These are phyloP conservation scores for Patagioenas fasciata DNA, from an alignment of 2,113 vertebrate species.

Conservation along the genomic window DNA sequence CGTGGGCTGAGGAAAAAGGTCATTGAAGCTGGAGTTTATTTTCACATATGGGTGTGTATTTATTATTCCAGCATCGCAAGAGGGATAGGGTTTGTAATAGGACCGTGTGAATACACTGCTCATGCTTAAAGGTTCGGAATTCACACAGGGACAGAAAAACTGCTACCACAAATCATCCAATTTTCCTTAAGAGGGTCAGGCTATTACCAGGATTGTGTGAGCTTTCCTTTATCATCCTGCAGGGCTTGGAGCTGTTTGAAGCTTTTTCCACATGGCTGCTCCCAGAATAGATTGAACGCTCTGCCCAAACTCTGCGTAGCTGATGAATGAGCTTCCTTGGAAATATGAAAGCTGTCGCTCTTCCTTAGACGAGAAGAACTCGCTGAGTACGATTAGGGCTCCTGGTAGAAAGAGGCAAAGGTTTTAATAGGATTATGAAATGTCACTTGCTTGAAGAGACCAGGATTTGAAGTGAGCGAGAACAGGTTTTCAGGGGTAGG, in stretches of 20 bases:
- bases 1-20: constrained; percentile 29
- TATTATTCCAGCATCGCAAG: not conserved
- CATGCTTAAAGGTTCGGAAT: constrained; percentile 37
- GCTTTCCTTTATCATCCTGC: constrained; percentile 64
- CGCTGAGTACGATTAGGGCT: constrained; percentile 10
- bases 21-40: constrained; percentile 20
- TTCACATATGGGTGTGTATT: not conserved
- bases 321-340: constrained; percentile 60
- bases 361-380: constrained; percentile 2
- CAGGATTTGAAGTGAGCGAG: not conserved
- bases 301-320: constrained; percentile 12
- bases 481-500: not conserved
- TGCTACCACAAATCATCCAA: constrained; percentile 67
- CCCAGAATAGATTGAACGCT: constrained; percentile 46
- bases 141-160: constrained; percentile 35
- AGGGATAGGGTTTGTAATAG: constrained; percentile 14
- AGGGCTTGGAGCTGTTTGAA: constrained; percentile 58
- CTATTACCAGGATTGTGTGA: constrained; percentile 67
- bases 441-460: constrained; percentile 9
- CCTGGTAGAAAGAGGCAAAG: constrained; percentile 44
- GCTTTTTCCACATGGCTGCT: constrained; percentile 65
- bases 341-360: constrained; percentile 59
- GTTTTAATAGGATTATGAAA: constrained; percentile 63
- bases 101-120: not conserved
- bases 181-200: constrained; percentile 68